Evolutionary conservation across 2,888 invertebrate species (phyloP).

Genomic region (Leucoma salicis): DNA sequence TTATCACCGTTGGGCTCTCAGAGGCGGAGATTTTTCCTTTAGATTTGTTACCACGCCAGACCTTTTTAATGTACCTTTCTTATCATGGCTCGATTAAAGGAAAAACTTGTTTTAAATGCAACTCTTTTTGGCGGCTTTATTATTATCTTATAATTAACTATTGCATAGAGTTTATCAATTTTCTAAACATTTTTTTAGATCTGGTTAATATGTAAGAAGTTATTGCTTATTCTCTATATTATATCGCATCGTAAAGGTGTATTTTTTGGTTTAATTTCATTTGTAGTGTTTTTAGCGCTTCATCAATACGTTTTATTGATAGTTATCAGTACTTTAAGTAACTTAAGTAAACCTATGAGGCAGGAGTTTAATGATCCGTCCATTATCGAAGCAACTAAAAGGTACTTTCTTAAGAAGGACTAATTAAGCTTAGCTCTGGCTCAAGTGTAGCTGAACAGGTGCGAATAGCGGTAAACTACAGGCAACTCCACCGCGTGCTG

Average conservation of each 20-base stretch:
- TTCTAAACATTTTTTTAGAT: too few relatives aligned
- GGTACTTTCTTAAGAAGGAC: conserved; percentile 50
- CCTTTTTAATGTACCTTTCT: conserved; percentile 82
- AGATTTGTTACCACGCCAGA: conserved; percentile 83
- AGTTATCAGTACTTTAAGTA: too few relatives aligned
- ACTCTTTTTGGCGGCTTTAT: conserved; percentile 26
- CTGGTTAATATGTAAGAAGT: too few relatives aligned
- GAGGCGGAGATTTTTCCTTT: conserved; percentile 82
- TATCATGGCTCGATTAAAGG: conserved; percentile 76
- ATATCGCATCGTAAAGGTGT: too few relatives aligned
- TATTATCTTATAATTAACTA: conserved; percentile 29
- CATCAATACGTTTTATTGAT: too few relatives aligned
- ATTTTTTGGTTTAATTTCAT: too few relatives aligned
- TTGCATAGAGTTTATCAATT: too few relatives aligned
- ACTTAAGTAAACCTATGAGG: conserved; percentile 24
- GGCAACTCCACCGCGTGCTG: conserved; percentile 56
- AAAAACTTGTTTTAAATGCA: conserved; percentile 59
- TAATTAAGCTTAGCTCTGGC: conserved; percentile 49
- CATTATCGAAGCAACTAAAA: conserved; percentile 57
- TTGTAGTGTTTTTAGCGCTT: too few relatives aligned
- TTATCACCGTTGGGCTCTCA: conserved; percentile 81
- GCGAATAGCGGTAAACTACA: conserved; percentile 47
- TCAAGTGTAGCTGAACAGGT: conserved; percentile 57
- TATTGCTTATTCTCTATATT: too few relatives aligned
- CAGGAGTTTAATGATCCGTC: conserved; percentile 37